Percentiles rank a stretch among this genome's conserved stretches.
These are phyloP conservation scores for Ormyrus rosae DNA, from an alignment of 2,888 invertebrate genomes.

Conservation along the genomic window DNA sequence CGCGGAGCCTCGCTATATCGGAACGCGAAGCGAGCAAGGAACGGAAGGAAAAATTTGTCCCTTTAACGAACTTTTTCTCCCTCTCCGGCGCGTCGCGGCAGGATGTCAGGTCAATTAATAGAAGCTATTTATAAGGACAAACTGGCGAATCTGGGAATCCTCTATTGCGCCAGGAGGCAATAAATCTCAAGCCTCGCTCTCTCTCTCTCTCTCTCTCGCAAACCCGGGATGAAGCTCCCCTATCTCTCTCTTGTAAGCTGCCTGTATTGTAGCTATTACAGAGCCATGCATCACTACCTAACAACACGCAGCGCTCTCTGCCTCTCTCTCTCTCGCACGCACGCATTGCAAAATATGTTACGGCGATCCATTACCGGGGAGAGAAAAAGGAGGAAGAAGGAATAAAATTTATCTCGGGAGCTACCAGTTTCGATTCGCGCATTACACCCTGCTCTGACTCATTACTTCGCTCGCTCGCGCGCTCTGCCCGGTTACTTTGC, in stretches of 20 bases:
- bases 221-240: not conserved
- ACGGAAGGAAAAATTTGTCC: conserved; percentile 49
- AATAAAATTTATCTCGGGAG: conserved; percentile 38
- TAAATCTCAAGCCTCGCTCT: conserved; percentile 73
- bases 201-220: conserved; percentile 58
- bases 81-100: conserved; percentile 36
- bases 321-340: not conserved
- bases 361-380: conserved; percentile 40
- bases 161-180: conserved; percentile 71
- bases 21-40: not conserved
- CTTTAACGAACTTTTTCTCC: conserved; percentile 49
- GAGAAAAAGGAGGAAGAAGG: conserved; percentile 15
- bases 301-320: conserved; percentile 51
- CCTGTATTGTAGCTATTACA: conserved; percentile 75
- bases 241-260: conserved; percentile 68
- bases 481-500: not conserved
- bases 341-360: conserved; percentile 39
- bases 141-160: conserved; percentile 74
- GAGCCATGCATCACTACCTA: conserved; percentile 75
- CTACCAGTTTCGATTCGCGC: conserved; percentile 38
- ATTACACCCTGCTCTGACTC: conserved; percentile 23
- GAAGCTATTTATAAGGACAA: conserved; percentile 75
- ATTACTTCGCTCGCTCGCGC: not conserved
- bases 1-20: no score
- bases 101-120: conserved; percentile 72